These are phyloP conservation scores for Bettongia penicillata DNA, from an alignment of 2,113 vertebrate species.

Conservation along the genomic window DNA sequence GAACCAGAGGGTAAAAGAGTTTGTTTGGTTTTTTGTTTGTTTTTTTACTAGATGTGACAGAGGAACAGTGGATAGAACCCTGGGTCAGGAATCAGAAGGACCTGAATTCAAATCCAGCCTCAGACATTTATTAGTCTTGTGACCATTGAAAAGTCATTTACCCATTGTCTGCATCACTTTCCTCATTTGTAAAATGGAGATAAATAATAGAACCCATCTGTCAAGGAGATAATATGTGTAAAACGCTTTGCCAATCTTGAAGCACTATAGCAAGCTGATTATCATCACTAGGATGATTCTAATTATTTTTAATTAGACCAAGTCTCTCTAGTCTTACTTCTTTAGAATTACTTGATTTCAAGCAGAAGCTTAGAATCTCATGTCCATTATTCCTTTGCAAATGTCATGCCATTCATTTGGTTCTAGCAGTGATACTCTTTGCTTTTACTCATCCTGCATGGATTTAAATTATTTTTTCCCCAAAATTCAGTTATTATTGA, in stretches of 20 bases:
- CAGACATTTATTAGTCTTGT: background rate
- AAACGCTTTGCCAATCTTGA: background rate
- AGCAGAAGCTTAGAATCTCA: constrained; percentile 18
- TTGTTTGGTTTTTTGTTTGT: no score
- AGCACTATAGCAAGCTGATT: background rate
- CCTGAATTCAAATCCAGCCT: background rate
- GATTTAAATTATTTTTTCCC: background rate
- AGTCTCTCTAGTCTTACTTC: background rate
- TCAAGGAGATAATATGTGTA: background rate
- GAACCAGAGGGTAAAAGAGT: background rate
- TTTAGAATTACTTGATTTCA: background rate
- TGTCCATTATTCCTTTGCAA: constrained; percentile 40
- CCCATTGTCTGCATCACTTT: background rate
- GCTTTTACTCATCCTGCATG: background rate
- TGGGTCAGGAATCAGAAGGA: background rate
- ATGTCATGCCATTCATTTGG: background rate
- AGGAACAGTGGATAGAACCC: background rate
- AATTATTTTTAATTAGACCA: background rate
- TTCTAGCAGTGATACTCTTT: background rate
- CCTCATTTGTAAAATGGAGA: background rate
- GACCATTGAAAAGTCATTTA: background rate
- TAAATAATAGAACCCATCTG: background rate
- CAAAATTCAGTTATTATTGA: background rate
- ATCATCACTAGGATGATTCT: background rate
- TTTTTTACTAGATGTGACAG: background rate